Evolutionary conservation across 2,113 vertebrate genomes (phyloP).

Genomic region (Pimephales promelas): DNA sequence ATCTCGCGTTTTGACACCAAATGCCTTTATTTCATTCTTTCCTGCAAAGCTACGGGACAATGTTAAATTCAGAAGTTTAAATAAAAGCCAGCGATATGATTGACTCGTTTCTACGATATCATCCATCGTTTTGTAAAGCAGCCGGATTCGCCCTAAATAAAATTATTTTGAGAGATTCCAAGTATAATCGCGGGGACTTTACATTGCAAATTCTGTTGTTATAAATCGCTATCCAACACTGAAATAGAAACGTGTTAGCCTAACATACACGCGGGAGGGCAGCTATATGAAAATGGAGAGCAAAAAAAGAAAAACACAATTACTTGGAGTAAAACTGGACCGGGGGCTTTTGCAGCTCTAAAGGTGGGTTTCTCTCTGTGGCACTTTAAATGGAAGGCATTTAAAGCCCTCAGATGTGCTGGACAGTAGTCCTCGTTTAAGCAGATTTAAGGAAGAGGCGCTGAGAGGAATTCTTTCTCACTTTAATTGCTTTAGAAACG

Average conservation of each 20-base stretch:
- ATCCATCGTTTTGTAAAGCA: conserved; percentile 30
- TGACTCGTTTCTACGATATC: neutral
- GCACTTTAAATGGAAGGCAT: conserved; percentile 31
- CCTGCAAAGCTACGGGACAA: conserved; percentile 57
- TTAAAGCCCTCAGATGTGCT: conserved; percentile 83
- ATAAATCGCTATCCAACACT: neutral
- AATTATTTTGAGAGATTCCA: neutral
- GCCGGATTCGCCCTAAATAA: neutral
- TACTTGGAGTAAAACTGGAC: neutral
- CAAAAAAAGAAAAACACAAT: neutral
- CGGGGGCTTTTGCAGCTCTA: conserved; percentile 8
- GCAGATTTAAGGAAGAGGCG: conserved; percentile 88
- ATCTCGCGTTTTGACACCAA: conserved; percentile 50
- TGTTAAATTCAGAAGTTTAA: conserved; percentile 48
- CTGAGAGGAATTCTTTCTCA: conserved; percentile 91
- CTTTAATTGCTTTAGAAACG: conserved; percentile 96
- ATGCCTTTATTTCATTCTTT: conserved; percentile 54
- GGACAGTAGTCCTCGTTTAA: conserved; percentile 90
- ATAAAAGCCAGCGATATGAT: conserved; percentile 54
- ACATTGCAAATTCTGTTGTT: neutral
- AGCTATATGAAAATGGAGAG: neutral
- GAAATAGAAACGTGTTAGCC: neutral
- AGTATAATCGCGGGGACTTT: neutral
- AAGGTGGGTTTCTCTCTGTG: conserved; percentile 36
- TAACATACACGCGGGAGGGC: neutral